These are phyloP conservation scores for Rhodinocichla rosea DNA, from an alignment of 2,113 vertebrate species.

Conservation along the genomic window DNA sequence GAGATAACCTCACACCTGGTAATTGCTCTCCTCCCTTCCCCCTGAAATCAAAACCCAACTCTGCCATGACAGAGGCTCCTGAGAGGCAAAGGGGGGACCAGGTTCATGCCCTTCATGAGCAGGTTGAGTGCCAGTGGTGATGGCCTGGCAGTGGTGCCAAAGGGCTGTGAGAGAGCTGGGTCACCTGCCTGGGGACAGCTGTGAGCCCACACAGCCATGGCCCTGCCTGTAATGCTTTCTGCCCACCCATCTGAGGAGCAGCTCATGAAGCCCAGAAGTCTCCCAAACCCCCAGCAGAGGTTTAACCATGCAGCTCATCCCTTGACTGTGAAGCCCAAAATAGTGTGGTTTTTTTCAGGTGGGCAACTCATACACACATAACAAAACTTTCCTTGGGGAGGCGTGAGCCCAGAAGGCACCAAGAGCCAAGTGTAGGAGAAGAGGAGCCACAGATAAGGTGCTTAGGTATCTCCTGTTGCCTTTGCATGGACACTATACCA, in stretches of 20 bases:
- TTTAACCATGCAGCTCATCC: not conserved
- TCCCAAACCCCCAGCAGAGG: not conserved
- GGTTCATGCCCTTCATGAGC: not conserved
- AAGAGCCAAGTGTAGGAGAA: not conserved
- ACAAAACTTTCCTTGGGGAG: not conserved
- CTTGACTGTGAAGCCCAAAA: not conserved
- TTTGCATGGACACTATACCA: not conserved
- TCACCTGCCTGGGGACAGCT: fast-evolving
- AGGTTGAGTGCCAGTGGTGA: fast-evolving
- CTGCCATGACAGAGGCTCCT: not conserved
- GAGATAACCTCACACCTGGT: not conserved
- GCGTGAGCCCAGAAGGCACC: not conserved
- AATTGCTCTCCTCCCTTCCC: not conserved
- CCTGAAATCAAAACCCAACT: not conserved
- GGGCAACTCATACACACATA: not conserved
- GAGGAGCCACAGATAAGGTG: not conserved
- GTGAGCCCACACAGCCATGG: not conserved
- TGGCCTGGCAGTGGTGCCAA: not conserved
- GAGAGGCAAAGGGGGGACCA: not conserved
- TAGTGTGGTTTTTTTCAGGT: not conserved
- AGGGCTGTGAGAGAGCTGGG: not conserved
- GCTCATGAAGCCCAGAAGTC: not conserved
- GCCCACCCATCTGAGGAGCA: not conserved
- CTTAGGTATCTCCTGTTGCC: not conserved
- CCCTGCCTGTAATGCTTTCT: not conserved